A percentile compares a stretch with the other conserved stretches of the same genome.
These are phyloP conservation scores for Boleophthalmus pectinirostris DNA, from an alignment of 2,113 vertebrate genomes.

Conservation along the genomic window DNA sequence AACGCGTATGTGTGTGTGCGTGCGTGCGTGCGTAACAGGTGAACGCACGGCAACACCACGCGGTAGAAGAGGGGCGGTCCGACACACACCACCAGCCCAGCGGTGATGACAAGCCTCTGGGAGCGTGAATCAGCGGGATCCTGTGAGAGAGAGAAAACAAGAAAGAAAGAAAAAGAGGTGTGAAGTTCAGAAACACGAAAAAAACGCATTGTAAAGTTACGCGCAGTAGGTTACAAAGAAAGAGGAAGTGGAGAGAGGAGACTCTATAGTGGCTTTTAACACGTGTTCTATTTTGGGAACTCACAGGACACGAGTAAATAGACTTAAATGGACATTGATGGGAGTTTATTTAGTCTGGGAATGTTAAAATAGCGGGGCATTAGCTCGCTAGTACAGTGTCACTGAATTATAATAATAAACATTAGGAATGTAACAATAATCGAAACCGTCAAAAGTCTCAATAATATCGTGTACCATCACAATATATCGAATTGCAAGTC, in stretches of 20 bases:
- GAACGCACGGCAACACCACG: conserved; percentile 37
- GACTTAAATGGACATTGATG: conserved; percentile 17
- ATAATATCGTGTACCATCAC: no score
- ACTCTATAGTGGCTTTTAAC: not conserved
- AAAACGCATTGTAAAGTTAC: not conserved
- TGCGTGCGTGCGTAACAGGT: conserved; percentile 54
- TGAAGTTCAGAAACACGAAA: not conserved
- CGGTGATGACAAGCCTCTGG: no score
- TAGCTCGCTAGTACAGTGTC: no score
- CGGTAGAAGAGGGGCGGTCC: conserved; percentile 16
- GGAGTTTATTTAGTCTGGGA: not conserved
- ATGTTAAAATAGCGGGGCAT: not conserved
- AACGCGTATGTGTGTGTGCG: conserved; percentile 1
- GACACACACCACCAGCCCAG: not conserved
- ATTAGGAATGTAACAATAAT: no score
- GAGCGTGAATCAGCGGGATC: not conserved
- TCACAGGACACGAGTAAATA: conserved; percentile 13
- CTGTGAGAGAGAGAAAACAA: no score
- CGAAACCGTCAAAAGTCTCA: no score
- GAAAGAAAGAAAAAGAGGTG: not conserved
- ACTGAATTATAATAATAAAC: no score
- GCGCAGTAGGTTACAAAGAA: not conserved
- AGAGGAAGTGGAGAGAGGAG: conserved; percentile 7
- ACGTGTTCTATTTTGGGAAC: conserved; percentile 56
- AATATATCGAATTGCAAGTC: no score